A percentile compares a stretch with the other conserved stretches of the same genome.
Evolutionary conservation across 2,113 vertebrate species (phyloP).

Genomic region (Catharus minimus): DNA sequence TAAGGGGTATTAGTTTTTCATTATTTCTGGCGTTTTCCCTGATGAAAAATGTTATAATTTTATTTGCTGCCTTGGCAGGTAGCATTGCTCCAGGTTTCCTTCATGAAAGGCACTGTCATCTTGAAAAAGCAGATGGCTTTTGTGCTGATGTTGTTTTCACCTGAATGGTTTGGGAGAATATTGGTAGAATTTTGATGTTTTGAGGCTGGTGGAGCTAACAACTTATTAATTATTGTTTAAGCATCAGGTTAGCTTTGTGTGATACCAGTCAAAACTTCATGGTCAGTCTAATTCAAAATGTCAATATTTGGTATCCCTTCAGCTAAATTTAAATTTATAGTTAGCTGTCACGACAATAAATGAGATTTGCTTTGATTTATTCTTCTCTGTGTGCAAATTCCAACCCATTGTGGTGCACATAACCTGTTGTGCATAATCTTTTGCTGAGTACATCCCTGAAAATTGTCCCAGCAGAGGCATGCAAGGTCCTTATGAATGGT

Average conservation of each 20-base stretch:
- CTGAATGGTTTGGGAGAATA: not conserved
- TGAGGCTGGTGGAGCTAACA: not conserved
- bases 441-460: not conserved
- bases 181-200: not conserved
- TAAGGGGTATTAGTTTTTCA: not conserved
- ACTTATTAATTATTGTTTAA: not conserved
- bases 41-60: not conserved
- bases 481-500: not conserved
- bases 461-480: rapidly evolving
- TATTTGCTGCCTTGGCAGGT: not conserved
- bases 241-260: not conserved
- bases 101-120: not conserved
- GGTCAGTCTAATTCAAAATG: not conserved
- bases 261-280: not conserved
- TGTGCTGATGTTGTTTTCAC: not conserved
- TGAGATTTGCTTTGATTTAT: not conserved
- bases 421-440: not conserved
- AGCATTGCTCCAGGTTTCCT: not conserved
- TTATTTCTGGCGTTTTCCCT: slow-evolving; percentile 10
- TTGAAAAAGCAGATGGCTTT: not conserved
- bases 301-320: not conserved
- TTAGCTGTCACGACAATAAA: not conserved
- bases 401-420: not conserved
- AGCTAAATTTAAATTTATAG: not conserved
- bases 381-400: not conserved